A percentile compares a stretch with the other conserved stretches of the same genome.
phyloP scores from a whole-genome alignment of 2,113 vertebrate species.

The Salvelinus sp. region DNA sequence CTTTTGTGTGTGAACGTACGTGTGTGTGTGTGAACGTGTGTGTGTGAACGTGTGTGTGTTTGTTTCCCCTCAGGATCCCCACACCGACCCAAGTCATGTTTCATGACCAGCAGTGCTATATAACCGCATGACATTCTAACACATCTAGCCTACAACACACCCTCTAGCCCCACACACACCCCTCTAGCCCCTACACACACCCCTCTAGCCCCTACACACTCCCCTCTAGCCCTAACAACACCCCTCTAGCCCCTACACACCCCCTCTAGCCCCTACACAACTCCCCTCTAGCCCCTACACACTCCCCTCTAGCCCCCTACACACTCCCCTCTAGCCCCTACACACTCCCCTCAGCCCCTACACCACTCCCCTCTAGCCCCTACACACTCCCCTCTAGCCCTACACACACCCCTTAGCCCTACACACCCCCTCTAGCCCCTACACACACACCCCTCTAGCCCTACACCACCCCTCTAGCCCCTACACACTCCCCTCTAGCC shows the following conservation, averaged over 20 bases:
- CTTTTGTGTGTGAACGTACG: neutral
- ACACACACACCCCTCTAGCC: neutral
- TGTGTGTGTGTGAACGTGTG: neutral
- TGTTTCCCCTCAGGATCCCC: neutral
- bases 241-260: no score
- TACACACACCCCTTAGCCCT: no score
- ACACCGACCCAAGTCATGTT: neutral
- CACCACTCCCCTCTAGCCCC: neutral
- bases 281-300: neutral
- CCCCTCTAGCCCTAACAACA: no score
- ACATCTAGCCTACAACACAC: no score
- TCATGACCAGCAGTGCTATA: neutral
- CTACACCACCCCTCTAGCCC: neutral
- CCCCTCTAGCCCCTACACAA: neutral
- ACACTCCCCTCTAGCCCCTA: no score
- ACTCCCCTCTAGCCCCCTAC: neutral
- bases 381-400: no score
- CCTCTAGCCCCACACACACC: neutral
- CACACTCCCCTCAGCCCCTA: neutral
- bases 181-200: neutral
- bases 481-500: no score
- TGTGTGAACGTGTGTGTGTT: neutral
- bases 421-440: neutral
- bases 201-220: neutral
- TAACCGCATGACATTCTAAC: neutral